phyloP scores from a whole-genome alignment of 1,140 invertebrate genomes.

The Schlechtendalia chinensis region DNA sequence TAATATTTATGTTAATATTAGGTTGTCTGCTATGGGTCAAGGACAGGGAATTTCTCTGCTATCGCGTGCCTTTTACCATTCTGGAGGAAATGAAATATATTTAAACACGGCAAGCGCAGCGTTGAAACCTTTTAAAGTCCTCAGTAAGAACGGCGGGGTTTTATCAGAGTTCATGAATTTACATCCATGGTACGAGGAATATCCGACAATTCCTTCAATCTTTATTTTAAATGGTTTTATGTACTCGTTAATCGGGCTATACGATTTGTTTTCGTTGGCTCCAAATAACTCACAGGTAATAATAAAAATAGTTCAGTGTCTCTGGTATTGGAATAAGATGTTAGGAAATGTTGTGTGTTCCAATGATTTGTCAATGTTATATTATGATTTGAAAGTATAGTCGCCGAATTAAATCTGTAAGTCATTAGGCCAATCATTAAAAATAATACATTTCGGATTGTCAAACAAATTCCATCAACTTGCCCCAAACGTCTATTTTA shows the following conservation, averaged over 20 bases:
- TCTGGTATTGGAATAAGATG: too few species aligned
- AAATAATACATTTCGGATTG: too few species aligned
- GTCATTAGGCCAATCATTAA: too few species aligned
- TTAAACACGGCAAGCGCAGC: constrained; percentile 78
- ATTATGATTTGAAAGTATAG: too few species aligned
- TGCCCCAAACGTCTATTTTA: too few species aligned
- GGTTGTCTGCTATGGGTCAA: constrained; percentile 96
- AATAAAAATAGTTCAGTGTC: too few species aligned
- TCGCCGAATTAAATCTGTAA: too few species aligned
- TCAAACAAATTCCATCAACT: too few species aligned
- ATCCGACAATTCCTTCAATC: constrained; percentile 90
- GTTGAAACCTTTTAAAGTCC: constrained; percentile 75
- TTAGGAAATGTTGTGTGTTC: too few species aligned
- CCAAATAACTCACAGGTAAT: constrained; percentile 53
- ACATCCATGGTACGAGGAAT: constrained; percentile 91
- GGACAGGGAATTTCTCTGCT: constrained; percentile 94
- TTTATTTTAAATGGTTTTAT: constrained; percentile 99
- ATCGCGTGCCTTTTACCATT: constrained; percentile 81
- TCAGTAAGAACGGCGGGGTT: constrained; percentile 74
- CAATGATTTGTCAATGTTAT: too few species aligned
- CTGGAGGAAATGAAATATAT: constrained; percentile 72
- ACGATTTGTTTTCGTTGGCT: constrained; percentile 79
- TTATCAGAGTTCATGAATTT: constrained; percentile 78
- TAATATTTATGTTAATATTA: too few species aligned
- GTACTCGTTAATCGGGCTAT: constrained; percentile 93